phyloP scores from a whole-genome alignment of 2,888 invertebrate species.

The Spilarctia lutea region DNA sequence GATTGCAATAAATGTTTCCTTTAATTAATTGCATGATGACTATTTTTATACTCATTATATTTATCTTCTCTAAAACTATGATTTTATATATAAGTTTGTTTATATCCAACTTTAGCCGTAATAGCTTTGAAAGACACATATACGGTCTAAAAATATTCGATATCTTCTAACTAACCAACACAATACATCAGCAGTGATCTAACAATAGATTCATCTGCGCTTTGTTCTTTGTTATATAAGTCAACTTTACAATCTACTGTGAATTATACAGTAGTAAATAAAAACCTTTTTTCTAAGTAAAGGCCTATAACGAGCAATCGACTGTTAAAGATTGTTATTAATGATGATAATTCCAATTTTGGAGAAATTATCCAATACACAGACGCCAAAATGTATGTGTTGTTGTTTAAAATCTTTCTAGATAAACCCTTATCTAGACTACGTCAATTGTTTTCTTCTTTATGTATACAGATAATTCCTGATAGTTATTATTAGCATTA shows the following conservation, averaged over 20 bases:
- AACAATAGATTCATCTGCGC: neutral
- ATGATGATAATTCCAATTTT: neutral
- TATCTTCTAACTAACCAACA: neutral
- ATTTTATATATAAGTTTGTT: neutral
- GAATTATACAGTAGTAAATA: too few species aligned
- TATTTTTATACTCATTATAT: neutral
- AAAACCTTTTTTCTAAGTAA: too few species aligned
- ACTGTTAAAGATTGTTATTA: too few species aligned
- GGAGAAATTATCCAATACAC: neutral
- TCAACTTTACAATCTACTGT: neutral
- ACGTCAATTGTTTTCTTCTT: neutral
- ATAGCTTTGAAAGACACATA: neutral
- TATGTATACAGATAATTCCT: neutral
- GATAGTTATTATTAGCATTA: neutral
- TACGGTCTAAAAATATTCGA: neutral
- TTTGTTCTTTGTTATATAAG: neutral
- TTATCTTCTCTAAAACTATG: neutral
- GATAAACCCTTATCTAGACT: neutral
- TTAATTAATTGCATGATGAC: too few species aligned
- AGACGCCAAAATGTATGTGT: neutral
- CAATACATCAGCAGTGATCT: neutral
- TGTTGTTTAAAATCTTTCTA: neutral
- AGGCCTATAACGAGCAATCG: too few species aligned
- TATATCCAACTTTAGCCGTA: neutral
- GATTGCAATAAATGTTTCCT: too few species aligned